phyloP scores from a whole-genome alignment of 2,113 vertebrate species.

The Tricholaema leucomelas region DNA sequence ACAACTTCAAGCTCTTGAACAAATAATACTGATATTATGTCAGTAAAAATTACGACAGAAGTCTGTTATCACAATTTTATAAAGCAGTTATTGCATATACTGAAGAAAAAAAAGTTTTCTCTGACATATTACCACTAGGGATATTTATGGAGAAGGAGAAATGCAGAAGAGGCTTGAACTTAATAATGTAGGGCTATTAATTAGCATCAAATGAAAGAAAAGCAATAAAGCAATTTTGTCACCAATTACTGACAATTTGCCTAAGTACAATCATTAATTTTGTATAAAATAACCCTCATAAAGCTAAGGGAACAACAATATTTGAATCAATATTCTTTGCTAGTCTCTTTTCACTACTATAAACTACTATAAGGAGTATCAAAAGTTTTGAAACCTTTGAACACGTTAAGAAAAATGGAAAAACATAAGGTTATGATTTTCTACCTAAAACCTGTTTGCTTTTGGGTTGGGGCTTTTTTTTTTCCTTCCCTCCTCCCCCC shows the following conservation, averaged over 20 bases:
- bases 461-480: background rate
- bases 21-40: conserved; percentile 3
- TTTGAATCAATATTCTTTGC: conserved; percentile 65
- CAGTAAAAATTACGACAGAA: background rate
- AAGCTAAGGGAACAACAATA: conserved; percentile 64
- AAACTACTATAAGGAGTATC: conserved; percentile 22
- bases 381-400: conserved; percentile 37
- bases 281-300: conserved; percentile 67
- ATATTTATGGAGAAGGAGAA: conserved; percentile 50
- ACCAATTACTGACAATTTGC: conserved; percentile 79
- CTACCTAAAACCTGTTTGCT: background rate
- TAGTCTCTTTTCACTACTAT: conserved; percentile 39
- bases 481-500: no score
- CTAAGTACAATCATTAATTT: conserved; percentile 76
- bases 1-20: background rate
- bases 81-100: background rate
- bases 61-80: background rate
- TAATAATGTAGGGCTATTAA: conserved; percentile 67
- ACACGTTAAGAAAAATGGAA: background rate
- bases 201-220: conserved; percentile 75
- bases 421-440: conserved; percentile 8
- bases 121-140: background rate
- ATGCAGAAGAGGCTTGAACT: conserved; percentile 38
- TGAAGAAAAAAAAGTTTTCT: conserved; percentile 41
- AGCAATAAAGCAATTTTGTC: conserved; percentile 78